Percentiles rank a stretch among this genome's conserved stretches.
Conservation (phyloP, 2,113 vertebrate genomes). For the Tachysurus vachellii region DNA sequence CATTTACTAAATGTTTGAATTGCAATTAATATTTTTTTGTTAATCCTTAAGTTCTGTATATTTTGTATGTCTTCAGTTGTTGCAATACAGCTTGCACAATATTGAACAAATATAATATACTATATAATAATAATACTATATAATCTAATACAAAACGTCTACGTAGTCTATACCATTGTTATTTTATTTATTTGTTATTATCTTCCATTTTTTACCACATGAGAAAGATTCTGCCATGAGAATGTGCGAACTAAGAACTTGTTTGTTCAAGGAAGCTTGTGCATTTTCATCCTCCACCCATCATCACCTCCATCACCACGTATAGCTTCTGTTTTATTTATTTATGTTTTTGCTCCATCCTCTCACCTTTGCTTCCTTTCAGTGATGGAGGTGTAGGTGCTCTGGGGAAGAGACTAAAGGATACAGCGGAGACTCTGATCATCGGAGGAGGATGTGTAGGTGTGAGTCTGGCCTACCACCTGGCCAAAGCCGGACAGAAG, state of each 20-base stretch:
- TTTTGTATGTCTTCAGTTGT: background rate
- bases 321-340: background rate
- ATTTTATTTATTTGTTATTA: background rate
- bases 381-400: constrained; percentile 55
- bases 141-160: background rate
- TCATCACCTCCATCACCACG: background rate
- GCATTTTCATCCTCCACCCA: background rate
- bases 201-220: too few species aligned
- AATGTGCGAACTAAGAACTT: background rate
- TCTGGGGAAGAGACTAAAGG: constrained; percentile 80
- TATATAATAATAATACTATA: too few species aligned
- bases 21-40: background rate
- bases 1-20: background rate
- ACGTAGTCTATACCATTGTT: background rate
- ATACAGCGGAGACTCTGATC: constrained; percentile 87
- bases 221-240: background rate
- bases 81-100: background rate
- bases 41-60: background rate
- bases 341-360: background rate
- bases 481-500: constrained; percentile 91
- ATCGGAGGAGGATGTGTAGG: constrained; percentile 94
- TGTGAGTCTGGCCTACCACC: constrained; percentile 91
- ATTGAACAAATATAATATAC: background rate
- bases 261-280: background rate
- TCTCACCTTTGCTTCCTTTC: background rate